Evolutionary conservation across 2,113 vertebrate genomes (phyloP).

Genomic region (Eptesicus fuscus): DNA sequence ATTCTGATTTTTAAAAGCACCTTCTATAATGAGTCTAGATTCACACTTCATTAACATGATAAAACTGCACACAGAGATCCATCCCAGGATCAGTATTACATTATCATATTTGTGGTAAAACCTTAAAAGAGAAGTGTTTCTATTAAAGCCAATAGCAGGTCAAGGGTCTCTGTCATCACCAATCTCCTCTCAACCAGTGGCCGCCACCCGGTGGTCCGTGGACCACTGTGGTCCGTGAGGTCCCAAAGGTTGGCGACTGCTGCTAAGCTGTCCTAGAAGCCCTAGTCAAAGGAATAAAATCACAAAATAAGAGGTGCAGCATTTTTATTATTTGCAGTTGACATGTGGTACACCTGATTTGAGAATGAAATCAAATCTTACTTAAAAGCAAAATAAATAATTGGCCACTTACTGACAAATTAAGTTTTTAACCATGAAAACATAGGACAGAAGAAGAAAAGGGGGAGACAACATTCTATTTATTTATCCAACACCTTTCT

Average conservation of each 20-base stretch:
- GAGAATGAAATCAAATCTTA: not conserved
- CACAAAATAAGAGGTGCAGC: not conserved
- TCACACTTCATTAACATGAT: not conserved
- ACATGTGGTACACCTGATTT: not conserved
- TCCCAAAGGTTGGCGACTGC: too few species aligned
- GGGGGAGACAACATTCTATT: accelerated
- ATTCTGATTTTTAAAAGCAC: not conserved
- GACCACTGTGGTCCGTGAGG: too few species aligned
- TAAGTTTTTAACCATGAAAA: not conserved
- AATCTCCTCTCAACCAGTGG: not conserved
- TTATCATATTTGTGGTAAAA: not conserved
- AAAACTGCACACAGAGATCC: not conserved
- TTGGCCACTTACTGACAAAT: not conserved
- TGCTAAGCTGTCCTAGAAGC: not conserved
- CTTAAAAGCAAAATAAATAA: not conserved
- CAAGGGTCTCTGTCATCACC: not conserved
- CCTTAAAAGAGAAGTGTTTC: not conserved
- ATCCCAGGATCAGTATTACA: not conserved
- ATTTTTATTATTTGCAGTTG: not conserved
- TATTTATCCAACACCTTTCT: not conserved
- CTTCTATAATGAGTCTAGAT: not conserved
- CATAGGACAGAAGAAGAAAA: not conserved
- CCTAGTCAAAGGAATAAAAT: not conserved
- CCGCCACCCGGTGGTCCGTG: too few species aligned
- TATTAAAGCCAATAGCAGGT: not conserved